These are phyloP conservation scores for Myotis pilosus DNA, from an alignment of 2,797 vertebrate genomes.

Conservation along the genomic window DNA sequence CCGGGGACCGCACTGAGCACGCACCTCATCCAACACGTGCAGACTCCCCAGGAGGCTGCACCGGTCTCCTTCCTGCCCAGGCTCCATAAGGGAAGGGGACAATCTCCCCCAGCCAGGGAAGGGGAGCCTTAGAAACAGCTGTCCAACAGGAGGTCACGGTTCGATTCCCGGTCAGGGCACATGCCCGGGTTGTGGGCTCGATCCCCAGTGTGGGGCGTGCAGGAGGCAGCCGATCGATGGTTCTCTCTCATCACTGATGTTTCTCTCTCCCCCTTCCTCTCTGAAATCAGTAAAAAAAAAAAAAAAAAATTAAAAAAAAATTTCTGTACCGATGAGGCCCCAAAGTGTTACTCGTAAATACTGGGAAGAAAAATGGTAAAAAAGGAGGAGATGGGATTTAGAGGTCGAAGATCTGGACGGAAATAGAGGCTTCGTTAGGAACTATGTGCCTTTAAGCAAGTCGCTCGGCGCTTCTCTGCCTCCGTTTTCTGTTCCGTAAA, in stretches of 20 bases:
- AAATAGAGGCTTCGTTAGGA: not conserved
- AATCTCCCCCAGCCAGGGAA: too few species aligned
- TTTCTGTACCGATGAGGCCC: not conserved
- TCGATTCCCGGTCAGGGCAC: too few species aligned
- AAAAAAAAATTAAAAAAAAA: too few species aligned
- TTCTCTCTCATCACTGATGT: too few species aligned
- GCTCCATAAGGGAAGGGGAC: not conserved
- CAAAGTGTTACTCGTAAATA: not conserved
- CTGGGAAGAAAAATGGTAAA: not conserved
- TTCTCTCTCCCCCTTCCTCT: too few species aligned
- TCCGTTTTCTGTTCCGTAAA: not conserved
- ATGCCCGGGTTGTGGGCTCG: fast-evolving
- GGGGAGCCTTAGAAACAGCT: not conserved
- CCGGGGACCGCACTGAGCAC: fast-evolving
- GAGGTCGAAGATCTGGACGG: not conserved
- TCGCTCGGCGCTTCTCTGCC: not conserved
- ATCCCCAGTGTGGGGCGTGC: too few species aligned
- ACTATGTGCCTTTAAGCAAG: not conserved
- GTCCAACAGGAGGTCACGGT: not conserved
- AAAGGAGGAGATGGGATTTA: not conserved
- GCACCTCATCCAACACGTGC: not conserved
- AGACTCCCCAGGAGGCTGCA: not conserved
- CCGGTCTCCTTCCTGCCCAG: not conserved
- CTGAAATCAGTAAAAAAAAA: too few species aligned
- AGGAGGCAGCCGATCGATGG: too few species aligned